Percentiles rank a stretch among this genome's conserved stretches.
Conservation (phyloP, 2,113 vertebrate species). For the Eurystomus gularis region DNA sequence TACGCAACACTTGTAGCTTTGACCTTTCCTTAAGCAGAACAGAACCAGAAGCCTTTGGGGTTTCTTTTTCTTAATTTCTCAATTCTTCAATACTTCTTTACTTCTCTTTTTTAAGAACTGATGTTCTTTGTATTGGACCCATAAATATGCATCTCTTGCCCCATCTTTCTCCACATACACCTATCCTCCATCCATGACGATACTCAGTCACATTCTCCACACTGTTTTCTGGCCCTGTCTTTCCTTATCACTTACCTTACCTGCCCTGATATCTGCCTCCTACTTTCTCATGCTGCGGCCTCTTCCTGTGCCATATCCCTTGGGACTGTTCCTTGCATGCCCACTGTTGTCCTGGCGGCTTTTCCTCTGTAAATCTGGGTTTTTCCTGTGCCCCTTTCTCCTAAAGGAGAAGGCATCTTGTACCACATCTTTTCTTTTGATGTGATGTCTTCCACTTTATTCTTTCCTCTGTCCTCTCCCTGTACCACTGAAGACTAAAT, state of each 20-base stretch:
- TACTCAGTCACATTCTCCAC: neutral
- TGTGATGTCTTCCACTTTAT: neutral
- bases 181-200: neutral
- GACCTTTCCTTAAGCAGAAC: neutral
- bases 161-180: accelerated
- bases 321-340: neutral
- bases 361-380: neutral
- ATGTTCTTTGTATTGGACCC: neutral
- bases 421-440: neutral
- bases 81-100: neutral
- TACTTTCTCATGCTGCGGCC: neutral
- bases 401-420: neutral
- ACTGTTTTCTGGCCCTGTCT: neutral
- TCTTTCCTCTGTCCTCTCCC: neutral
- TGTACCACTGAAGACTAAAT: neutral
- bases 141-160: neutral
- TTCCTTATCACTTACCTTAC: neutral
- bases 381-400: neutral
- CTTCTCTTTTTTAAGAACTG: neutral
- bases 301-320: neutral
- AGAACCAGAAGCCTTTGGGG: neutral
- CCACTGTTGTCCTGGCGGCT: neutral
- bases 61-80: neutral
- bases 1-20: neutral
- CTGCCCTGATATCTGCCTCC: neutral